Evolutionary conservation across 2,888 invertebrate species (phyloP).

Genomic region (Ametastegia equiseti): DNA sequence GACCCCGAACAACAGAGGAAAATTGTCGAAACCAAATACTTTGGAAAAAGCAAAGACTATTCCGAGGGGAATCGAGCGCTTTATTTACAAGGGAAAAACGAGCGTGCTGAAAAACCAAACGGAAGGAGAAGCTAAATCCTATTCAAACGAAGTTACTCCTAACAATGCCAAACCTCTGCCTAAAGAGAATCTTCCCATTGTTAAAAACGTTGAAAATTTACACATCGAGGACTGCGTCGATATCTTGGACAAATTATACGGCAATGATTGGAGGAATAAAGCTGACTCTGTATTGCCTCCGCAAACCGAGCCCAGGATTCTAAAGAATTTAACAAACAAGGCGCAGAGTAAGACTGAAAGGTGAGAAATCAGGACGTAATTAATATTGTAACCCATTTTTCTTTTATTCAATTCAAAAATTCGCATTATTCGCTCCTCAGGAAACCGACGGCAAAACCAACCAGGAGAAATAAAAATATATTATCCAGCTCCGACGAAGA

Average conservation of each 20-base stretch:
- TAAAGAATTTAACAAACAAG: neutral
- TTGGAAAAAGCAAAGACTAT: neutral
- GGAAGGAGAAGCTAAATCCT: constrained; percentile 18
- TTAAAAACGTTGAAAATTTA: constrained; percentile 44
- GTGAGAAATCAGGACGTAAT: constrained; percentile 52
- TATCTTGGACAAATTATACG: constrained; percentile 78
- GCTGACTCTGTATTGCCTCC: constrained; percentile 62
- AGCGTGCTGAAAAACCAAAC: constrained; percentile 37
- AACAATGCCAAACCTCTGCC: neutral
- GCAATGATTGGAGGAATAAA: constrained; percentile 78
- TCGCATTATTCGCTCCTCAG: constrained; percentile 52
- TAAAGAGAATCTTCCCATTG: neutral
- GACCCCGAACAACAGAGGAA: constrained; percentile 73
- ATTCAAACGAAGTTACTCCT: neutral
- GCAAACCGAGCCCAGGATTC: constrained; percentile 63
- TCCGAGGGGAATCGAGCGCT: neutral
- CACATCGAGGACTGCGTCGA: constrained; percentile 65
- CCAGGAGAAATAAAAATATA: constrained; percentile 35
- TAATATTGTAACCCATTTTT: neutral
- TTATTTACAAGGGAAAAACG: constrained; percentile 18
- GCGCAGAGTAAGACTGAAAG: constrained; percentile 65
- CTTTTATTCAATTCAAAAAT: constrained; percentile 37
- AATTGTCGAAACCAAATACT: constrained; percentile 54
- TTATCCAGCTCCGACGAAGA: constrained; percentile 57
- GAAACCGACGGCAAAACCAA: constrained; percentile 54